These are phyloP conservation scores for Rhynchopsitta pachyrhyncha DNA, from an alignment of 2,113 vertebrate genomes.

Conservation along the genomic window DNA sequence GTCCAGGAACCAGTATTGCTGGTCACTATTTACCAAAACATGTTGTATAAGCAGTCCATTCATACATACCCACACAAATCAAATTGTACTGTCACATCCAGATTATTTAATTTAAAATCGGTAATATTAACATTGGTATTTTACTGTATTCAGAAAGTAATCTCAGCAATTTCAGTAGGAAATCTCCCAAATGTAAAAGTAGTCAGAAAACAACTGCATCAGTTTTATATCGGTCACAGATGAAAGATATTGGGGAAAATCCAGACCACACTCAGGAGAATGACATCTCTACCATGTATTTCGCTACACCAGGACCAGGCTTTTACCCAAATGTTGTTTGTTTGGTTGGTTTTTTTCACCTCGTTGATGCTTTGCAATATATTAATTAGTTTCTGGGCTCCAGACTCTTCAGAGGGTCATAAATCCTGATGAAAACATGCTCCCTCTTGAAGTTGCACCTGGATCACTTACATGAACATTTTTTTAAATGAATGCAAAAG, in stretches of 20 bases:
- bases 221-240: background rate
- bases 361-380: background rate
- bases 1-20: background rate
- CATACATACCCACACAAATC: background rate
- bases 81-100: background rate
- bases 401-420: constrained; percentile 1
- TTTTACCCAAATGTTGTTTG: background rate
- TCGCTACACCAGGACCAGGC: background rate
- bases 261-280: background rate
- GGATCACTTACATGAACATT: background rate
- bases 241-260: background rate
- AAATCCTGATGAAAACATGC: constrained; percentile 37
- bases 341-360: background rate
- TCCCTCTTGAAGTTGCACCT: constrained; percentile 49
- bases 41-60: background rate
- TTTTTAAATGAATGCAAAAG: background rate
- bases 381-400: constrained; percentile 15
- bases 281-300: background rate
- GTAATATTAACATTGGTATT: background rate
- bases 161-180: background rate
- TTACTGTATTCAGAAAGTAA: background rate
- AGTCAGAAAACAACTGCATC: background rate
- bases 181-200: background rate
- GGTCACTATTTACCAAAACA: background rate
- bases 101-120: background rate